Evolutionary conservation across 2,797 vertebrate genomes (phyloP).

Genomic region (Betta splendens): DNA sequence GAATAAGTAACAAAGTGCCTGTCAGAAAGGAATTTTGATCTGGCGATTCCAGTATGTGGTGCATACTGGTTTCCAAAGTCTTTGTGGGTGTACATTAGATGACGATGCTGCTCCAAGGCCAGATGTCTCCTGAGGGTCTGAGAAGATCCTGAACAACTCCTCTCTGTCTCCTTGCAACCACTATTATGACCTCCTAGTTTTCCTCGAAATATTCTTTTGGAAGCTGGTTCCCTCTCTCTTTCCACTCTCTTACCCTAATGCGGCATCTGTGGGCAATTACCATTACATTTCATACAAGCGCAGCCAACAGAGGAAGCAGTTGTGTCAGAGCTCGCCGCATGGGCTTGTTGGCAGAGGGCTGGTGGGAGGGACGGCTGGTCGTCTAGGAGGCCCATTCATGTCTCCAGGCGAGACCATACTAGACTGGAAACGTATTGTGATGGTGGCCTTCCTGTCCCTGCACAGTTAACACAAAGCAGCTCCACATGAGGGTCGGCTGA

Average conservation of each 20-base stretch:
- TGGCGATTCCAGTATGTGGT: conserved; percentile 38
- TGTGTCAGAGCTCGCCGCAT: conserved; percentile 68
- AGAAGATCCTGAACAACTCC: conserved; percentile 53
- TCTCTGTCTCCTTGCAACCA: conserved; percentile 60
- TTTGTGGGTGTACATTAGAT: conserved; percentile 23
- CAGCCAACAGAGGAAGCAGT: conserved; percentile 81
- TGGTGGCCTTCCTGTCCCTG: conserved; percentile 59
- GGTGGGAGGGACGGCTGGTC: conserved; percentile 42
- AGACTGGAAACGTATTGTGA: conserved; percentile 58
- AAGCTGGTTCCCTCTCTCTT: conserved; percentile 18
- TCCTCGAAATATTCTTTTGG: conserved; percentile 60
- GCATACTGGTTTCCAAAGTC: conserved; percentile 15
- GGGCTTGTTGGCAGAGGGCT: conserved; percentile 46
- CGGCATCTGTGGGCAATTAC: conserved; percentile 80
- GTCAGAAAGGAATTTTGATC: conserved; percentile 55
- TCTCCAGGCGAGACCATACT: conserved; percentile 47
- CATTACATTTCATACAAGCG: conserved; percentile 70
- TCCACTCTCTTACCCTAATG: conserved; percentile 38
- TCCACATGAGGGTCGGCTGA: conserved; percentile 40
- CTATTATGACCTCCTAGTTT: conserved; percentile 56
- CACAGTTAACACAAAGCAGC: conserved; percentile 47
- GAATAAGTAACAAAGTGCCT: conserved; percentile 31
- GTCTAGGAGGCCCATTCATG: conserved; percentile 68
- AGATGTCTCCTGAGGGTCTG: conserved; percentile 31
- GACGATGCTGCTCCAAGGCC: conserved; percentile 46